Base-by-base conservation (phyloP, 2,888 invertebrate species). In the Lypha dubia region DNA sequence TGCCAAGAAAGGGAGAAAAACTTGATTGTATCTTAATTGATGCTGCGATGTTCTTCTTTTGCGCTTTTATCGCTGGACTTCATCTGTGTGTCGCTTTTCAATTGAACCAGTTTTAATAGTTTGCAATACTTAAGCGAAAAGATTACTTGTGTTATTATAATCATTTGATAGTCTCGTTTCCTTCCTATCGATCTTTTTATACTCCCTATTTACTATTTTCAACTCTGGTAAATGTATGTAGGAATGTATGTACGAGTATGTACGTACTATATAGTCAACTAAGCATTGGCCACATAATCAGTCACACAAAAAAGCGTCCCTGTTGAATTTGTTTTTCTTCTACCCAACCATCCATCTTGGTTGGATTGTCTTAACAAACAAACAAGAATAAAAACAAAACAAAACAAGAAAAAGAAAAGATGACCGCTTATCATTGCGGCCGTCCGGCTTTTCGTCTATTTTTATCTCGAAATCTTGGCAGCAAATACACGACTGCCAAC, bases 21-120 rank as follows among this genome's bases (percentile, higher is more conserved):
- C 77, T 70, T 81, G 81, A 84, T 79, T 81, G 80, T 22, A 84
- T 81, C 77, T 79, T 84, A 81, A 81, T 84, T 84, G 84, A 77
- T 84, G 74, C 68, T 63, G 77, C 63, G 80, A 68, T 77, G 77
- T 58, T 68, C 35, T 38, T 62, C n/a, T 68, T 68, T 38, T 62
- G 68, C 53, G 63, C 62, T 81, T n/a, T n/a, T 77, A 81, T 84
- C 77, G 65, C 68, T 65, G 60, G 20, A 4, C 68, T 67, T 35
- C 28, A 77, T 73, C 79, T 63, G 32, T 70, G 41, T 68, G 73
- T 81, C 62, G 81, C 70, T 77, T 81, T 77, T 81, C 84, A 77
- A 84, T 77, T 77, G 77, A 68, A 84, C 84, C 80, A 84, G 84
- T 84, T 84, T 77, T 56, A 17, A 62, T 65, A 20, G 28, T 75